phyloP scores from a whole-genome alignment of 1,140 invertebrate species.

The Matsumurasca onukii region DNA sequence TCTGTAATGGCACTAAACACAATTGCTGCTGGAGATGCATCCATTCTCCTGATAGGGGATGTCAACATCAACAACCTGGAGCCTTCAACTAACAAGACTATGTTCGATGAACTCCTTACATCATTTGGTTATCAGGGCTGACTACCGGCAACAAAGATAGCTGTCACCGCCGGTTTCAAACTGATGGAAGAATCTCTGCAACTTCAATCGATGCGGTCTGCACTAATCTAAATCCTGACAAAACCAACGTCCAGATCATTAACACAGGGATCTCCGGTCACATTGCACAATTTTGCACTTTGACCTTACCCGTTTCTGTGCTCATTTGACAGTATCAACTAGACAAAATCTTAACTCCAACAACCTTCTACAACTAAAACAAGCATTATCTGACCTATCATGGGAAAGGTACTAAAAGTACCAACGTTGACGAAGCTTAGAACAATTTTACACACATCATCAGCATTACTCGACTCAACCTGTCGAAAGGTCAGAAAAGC shows the following conservation, averaged over 20 bases:
- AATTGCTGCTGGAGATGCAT: background rate
- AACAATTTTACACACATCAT: background rate
- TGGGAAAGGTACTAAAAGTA: background rate
- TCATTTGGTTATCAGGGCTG: background rate
- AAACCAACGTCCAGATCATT: too few relatives aligned
- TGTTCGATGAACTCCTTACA: too few relatives aligned
- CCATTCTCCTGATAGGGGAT: background rate
- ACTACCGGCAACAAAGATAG: constrained; percentile 5
- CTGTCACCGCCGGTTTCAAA: background rate
- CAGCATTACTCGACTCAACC: background rate
- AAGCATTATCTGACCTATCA: background rate
- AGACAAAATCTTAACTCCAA: too few relatives aligned
- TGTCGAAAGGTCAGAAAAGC: background rate
- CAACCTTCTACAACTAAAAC: background rate
- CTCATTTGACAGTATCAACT: background rate
- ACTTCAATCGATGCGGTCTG: too few relatives aligned
- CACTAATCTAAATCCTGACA: background rate
- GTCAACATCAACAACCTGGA: background rate
- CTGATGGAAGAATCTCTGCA: too few relatives aligned
- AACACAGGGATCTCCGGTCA: too few relatives aligned
- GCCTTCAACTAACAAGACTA: background rate
- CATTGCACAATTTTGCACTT: too few relatives aligned
- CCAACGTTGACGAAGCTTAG: background rate
- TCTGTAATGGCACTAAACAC: background rate
- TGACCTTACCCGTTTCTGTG: background rate